These are phyloP conservation scores for Oryctes rhinoceros DNA, from an alignment of 1,140 invertebrate genomes.

Conservation along the genomic window DNA sequence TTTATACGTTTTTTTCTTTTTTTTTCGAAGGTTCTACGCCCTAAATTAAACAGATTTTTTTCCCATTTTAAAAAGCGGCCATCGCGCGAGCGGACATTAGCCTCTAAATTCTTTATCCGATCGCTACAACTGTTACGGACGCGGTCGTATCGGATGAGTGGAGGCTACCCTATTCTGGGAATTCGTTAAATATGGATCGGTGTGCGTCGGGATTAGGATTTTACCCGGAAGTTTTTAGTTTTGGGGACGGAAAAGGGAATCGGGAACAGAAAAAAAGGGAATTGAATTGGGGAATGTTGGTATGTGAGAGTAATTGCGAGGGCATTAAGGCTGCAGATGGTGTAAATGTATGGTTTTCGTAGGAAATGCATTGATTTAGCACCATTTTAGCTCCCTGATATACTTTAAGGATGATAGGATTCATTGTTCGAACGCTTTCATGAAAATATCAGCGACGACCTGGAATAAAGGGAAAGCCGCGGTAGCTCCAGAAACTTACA, in stretches of 20 bases:
- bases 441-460: no score
- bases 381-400: no score
- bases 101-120: not conserved
- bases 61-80: conserved; percentile 9
- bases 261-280: not conserved
- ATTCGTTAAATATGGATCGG: conserved; percentile 3
- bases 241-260: not conserved
- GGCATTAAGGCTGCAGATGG: no score
- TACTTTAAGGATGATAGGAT: no score
- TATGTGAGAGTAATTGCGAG: not conserved
- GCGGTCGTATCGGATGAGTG: not conserved
- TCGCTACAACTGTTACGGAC: not conserved
- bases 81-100: not conserved
- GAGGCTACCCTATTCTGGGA: not conserved
- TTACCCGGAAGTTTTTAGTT: not conserved
- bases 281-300: not conserved
- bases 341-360: no score
- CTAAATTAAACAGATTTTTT: conserved; percentile 5
- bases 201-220: conserved; percentile 3
- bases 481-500: no score
- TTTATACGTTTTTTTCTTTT: not conserved
- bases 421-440: no score
- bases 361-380: no score
- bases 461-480: no score
- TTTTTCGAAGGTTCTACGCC: not conserved